Base-by-base conservation (phyloP, 53 echinoderm and acorn worm genomes). In the Henricia sp. region DNA sequence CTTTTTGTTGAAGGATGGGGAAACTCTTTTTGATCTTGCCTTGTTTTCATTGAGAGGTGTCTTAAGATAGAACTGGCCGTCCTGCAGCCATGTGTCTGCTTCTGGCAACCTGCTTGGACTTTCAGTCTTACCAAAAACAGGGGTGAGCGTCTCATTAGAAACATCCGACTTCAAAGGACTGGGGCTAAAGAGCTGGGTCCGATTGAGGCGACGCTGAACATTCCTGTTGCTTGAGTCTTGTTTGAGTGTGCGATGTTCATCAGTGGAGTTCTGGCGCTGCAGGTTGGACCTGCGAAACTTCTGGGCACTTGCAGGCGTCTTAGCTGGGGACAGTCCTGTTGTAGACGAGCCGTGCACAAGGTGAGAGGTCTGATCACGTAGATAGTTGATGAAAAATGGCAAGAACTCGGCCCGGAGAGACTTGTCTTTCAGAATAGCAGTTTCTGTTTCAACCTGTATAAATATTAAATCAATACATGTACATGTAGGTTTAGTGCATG, bases 311-410 rank as follows among this genome's bases (percentile, higher is more conserved):
- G 85, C 88, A 55, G 95, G 91, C 25, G 93, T 95, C 86, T 92
- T 82, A 26, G 91, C 93, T 37, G 96, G 96, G 27, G 96, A 89
- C 4, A 91, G 87, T 19, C 83, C 48, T 44, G 89, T 65, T 19
- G 86, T 86, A 28, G 73, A 40, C 11, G 89, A 93, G 57, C 89
- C 82, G n/a, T n/a, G n/a, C 16, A 91, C 83, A 29, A 95, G 89
- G 54, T 95, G 93, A 30, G 87, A 72, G 30, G 96, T 93, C 74
- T 91, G 91, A 53, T 90, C 93, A 26, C 96, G 71, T 12, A 95
- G 59, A 70, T 89, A 85, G 60, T 95, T 95, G 57, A 95, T 93
- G 88, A 95, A 95, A 65, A 88, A 93, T 54, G 93, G 89, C 33
- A 95, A 52, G 46, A 95, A 95, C 35, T 90, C 93, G 52, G 83